phyloP scores from a whole-genome alignment of 2,797 vertebrate species.

The Craterocephalus amniculus region DNA sequence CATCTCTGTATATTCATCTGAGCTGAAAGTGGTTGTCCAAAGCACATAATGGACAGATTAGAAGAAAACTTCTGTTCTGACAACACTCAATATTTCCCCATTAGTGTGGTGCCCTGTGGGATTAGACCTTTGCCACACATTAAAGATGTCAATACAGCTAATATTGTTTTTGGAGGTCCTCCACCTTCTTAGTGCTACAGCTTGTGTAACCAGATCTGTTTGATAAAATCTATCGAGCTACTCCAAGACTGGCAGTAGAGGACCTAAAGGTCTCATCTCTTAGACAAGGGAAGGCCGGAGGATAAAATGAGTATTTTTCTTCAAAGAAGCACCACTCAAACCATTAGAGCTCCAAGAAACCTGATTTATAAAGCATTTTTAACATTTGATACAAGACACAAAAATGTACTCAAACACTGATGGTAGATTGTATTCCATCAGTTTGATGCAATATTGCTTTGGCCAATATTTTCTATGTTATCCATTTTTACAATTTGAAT shows the following conservation, averaged over 20 bases:
- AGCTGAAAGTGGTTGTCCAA: slow-evolving; percentile 70
- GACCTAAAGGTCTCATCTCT: slow-evolving; percentile 54
- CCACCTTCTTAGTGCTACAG: slow-evolving; percentile 67
- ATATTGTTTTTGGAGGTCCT: slow-evolving; percentile 79
- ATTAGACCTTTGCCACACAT: slow-evolving; percentile 82
- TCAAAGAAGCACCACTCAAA: slow-evolving; percentile 5
- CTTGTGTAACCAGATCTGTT: slow-evolving; percentile 73
- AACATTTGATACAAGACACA: slow-evolving; percentile 3
- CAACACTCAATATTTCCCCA: slow-evolving; percentile 86
- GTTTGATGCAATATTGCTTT: background rate
- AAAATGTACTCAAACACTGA: background rate
- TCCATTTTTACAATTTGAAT: background rate
- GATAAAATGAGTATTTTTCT: slow-evolving; percentile 34
- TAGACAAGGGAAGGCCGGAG: slow-evolving; percentile 31
- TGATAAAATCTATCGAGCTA: slow-evolving; percentile 71
- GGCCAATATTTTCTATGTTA: background rate
- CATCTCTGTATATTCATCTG: slow-evolving; percentile 67
- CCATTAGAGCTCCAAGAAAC: background rate
- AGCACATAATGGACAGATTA: slow-evolving; percentile 78
- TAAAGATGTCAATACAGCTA: slow-evolving; percentile 83
- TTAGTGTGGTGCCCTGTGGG: slow-evolving; percentile 78
- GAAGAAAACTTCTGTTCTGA: slow-evolving; percentile 77
- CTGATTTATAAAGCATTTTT: slow-evolving; percentile 12
- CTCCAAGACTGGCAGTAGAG: slow-evolving; percentile 52
- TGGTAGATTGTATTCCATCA: slow-evolving; percentile 1